Evolutionary conservation across 2,113 vertebrate species (phyloP).

Genomic region (Oncorhynchus masou): DNA sequence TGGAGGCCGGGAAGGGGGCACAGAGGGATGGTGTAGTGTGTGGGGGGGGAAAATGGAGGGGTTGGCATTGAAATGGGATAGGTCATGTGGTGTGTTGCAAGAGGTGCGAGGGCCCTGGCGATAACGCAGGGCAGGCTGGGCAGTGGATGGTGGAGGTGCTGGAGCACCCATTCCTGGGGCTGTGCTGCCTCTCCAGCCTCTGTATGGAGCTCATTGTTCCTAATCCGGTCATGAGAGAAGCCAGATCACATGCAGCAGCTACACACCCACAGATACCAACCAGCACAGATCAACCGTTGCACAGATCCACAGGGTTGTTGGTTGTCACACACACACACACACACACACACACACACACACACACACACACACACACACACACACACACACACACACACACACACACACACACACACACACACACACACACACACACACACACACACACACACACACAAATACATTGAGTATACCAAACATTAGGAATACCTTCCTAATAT

Average conservation of each 20-base stretch:
- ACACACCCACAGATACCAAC: neutral
- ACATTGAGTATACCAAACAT: too few relatives aligned
- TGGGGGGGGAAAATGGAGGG: too few relatives aligned
- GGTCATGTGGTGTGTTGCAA: too few relatives aligned
- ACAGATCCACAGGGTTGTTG: slow-evolving; percentile 4
- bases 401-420: slow-evolving; percentile 8
- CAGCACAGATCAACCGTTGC: slow-evolving; percentile 1
- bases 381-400: slow-evolving; percentile 11
- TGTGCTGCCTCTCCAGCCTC: slow-evolving; percentile 13
- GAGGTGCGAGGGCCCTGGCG: too few relatives aligned
- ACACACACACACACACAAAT: neutral
- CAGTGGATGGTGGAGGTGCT: slow-evolving; percentile 1
- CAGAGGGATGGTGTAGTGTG: too few relatives aligned
- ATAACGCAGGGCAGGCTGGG: neutral
- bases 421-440: slow-evolving; percentile 14
- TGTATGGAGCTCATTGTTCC: slow-evolving; percentile 39
- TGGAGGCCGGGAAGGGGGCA: too few relatives aligned
- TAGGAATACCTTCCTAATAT: too few relatives aligned
- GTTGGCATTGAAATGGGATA: too few relatives aligned
- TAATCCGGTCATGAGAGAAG: slow-evolving; percentile 39
- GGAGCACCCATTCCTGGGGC: slow-evolving; percentile 28
- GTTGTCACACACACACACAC: slow-evolving; percentile 14
- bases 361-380: too few relatives aligned
- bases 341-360: slow-evolving; percentile 1
- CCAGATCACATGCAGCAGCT: slow-evolving; percentile 33